These are phyloP conservation scores for Rhagologus leucostigma DNA, from an alignment of 2,113 vertebrate species.

Conservation along the genomic window DNA sequence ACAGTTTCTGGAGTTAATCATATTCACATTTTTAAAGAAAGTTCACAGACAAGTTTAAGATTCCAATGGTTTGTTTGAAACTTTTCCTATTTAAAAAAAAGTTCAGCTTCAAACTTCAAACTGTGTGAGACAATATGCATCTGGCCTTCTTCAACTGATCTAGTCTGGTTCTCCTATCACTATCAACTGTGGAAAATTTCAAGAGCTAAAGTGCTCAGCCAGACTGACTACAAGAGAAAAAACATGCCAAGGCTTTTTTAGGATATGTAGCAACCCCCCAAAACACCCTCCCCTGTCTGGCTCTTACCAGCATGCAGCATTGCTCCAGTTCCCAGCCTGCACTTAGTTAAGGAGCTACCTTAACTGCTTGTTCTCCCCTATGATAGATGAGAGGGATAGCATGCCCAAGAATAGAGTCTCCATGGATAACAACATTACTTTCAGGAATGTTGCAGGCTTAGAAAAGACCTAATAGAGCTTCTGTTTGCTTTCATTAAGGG, in stretches of 20 bases:
- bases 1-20: neutral
- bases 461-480: neutral
- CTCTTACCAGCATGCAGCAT: neutral
- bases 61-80: neutral
- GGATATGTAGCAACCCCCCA: neutral
- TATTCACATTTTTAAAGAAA: neutral
- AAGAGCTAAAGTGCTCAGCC: neutral
- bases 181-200: neutral
- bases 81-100: neutral
- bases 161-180: neutral
- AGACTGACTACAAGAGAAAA: neutral
- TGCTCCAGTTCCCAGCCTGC: neutral
- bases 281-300: neutral
- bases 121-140: neutral
- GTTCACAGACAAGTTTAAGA: neutral
- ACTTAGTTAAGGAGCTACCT: neutral
- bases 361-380: neutral
- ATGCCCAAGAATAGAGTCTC: neutral
- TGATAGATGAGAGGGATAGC: neutral
- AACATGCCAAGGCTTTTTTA: neutral
- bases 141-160: neutral
- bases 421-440: neutral
- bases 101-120: neutral
- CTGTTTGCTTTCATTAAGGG: slow-evolving; percentile 71
- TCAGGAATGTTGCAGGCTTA: neutral